These are phyloP conservation scores for Drosophila mayaguana DNA, from an alignment of 2,888 invertebrate genomes.

Conservation along the genomic window DNA sequence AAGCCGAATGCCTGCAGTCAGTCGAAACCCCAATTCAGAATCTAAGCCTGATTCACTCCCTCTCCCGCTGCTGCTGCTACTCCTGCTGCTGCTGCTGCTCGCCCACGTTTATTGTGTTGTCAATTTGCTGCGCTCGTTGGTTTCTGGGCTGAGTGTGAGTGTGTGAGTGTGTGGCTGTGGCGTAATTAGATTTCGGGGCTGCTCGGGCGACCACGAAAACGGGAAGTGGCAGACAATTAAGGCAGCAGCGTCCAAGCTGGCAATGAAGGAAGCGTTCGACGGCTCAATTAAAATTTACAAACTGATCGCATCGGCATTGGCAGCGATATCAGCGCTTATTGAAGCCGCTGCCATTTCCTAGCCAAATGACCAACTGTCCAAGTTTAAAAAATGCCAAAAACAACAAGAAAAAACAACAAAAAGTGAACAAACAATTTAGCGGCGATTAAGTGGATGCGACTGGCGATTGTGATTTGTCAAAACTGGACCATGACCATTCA, in stretches of 20 bases:
- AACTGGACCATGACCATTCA: conserved; percentile 57
- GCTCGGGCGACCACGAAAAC: conserved; percentile 65
- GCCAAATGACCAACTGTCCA: conserved; percentile 78
- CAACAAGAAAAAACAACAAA: not conserved
- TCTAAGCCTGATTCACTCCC: not conserved
- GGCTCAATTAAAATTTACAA: conserved; percentile 70
- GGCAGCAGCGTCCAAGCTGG: conserved; percentile 47
- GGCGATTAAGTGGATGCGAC: conserved; percentile 17
- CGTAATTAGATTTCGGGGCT: conserved; percentile 60
- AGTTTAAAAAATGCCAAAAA: conserved; percentile 45
- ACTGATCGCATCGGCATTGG: conserved; percentile 53
- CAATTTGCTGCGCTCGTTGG: conserved; percentile 73
- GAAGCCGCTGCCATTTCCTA: conserved; percentile 60
- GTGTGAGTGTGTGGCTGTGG: conserved; percentile 17
- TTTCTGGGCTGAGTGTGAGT: conserved; percentile 34
- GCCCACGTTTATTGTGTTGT: conserved; percentile 72
- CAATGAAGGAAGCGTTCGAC: conserved; percentile 66
- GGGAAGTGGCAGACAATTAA: conserved; percentile 77
- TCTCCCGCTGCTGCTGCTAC: not conserved
- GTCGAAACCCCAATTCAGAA: conserved; percentile 1
- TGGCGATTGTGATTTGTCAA: conserved; percentile 48
- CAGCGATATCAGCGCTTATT: conserved; percentile 38
- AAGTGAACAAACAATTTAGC: conserved; percentile 14
- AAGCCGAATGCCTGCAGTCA: conserved; percentile 34
- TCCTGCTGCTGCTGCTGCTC: not conserved